These are phyloP conservation scores for Calliphora vicina DNA, from an alignment of 1,140 invertebrate genomes.

Conservation along the genomic window DNA sequence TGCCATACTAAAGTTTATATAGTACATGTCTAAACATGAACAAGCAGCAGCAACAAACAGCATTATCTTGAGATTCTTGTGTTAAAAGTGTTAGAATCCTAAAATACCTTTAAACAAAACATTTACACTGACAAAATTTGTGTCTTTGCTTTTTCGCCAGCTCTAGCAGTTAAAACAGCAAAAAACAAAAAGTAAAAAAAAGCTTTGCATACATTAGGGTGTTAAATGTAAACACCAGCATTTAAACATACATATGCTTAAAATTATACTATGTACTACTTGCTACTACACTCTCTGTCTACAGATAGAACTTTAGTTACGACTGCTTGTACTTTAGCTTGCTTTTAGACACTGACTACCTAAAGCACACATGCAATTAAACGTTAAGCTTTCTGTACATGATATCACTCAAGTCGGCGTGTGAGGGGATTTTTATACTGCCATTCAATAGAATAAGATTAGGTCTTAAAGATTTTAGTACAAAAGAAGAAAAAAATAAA, in stretches of 20 bases:
- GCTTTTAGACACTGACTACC: neutral
- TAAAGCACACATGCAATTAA: neutral
- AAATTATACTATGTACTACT: neutral
- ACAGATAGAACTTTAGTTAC: neutral
- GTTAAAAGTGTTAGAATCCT: slow-evolving; percentile 25
- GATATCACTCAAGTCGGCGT: neutral
- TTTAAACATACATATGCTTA: neutral
- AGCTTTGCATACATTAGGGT: slow-evolving; percentile 32
- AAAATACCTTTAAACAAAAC: neutral
- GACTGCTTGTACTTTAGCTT: neutral
- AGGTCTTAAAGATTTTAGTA: no score
- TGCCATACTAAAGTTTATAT: neutral
- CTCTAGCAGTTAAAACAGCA: slow-evolving; percentile 19
- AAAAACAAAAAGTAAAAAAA: neutral
- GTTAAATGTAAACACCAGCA: slow-evolving; percentile 16
- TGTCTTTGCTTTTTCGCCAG: neutral
- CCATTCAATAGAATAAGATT: no score
- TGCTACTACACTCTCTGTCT: neutral
- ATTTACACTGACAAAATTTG: neutral
- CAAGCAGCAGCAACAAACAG: neutral
- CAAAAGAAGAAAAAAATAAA: no score
- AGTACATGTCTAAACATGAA: slow-evolving; percentile 8
- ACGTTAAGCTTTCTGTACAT: neutral
- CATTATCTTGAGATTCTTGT: slow-evolving; percentile 5
- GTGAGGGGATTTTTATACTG: no score